Evolutionary conservation across 2,888 invertebrate species (phyloP).

Genomic region (Caenorhabditis sulstoni): DNA sequence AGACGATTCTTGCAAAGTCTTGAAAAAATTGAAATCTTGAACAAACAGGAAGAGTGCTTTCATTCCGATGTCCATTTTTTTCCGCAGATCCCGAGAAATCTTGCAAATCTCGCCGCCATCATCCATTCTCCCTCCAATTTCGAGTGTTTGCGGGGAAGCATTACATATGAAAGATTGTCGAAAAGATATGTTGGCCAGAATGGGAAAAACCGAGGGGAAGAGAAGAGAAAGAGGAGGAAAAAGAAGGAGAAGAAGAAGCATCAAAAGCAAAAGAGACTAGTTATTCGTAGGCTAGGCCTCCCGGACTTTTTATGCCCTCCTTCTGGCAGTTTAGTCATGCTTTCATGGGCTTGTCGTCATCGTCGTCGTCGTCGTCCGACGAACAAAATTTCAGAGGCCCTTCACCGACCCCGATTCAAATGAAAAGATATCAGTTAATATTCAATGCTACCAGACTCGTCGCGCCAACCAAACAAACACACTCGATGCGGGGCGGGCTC

Average conservation of each 20-base stretch:
- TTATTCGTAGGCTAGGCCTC: conserved; percentile 4
- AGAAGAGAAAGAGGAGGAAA: not conserved
- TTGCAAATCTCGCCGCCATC: not conserved
- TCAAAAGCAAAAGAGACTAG: conserved; percentile 22
- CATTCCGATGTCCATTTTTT: not conserved
- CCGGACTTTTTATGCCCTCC: not conserved
- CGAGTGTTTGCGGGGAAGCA: not conserved
- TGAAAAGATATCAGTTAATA: too few species aligned
- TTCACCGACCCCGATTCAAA: too few species aligned
- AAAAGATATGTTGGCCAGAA: conserved; percentile 22
- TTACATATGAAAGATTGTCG: conserved; percentile 17
- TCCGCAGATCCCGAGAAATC: not conserved
- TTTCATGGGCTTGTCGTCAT: conserved; percentile 29
- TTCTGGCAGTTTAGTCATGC: conserved; percentile 30
- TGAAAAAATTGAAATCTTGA: too few species aligned
- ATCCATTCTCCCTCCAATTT: not conserved
- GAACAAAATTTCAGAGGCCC: too few species aligned
- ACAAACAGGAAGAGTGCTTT: too few species aligned
- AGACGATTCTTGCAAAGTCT: not conserved
- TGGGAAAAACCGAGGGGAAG: not conserved
- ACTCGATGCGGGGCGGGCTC: not conserved
- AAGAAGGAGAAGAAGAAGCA: not conserved
- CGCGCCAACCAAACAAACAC: too few species aligned
- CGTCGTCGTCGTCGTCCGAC: not conserved
- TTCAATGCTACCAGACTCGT: too few species aligned